Conservation (phyloP, 2,113 vertebrate species). For the Formicarius rufipectus region DNA sequence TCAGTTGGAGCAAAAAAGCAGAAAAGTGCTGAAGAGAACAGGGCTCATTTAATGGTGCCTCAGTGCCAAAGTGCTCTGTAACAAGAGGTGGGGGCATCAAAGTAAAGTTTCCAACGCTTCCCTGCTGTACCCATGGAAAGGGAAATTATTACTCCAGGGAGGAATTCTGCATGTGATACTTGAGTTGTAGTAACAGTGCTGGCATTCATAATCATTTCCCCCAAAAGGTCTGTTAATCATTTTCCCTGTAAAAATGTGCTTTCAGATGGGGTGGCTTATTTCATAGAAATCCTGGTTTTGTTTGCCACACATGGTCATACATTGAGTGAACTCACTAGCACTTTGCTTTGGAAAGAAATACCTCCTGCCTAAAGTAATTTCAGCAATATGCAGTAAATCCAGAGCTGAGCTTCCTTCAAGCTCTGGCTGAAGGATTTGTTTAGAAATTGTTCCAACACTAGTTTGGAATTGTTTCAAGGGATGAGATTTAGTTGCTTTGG, state of each 20-base stretch:
- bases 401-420: conserved; percentile 9
- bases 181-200: not conserved
- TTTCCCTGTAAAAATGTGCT: not conserved
- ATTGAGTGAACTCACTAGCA: not conserved
- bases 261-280: not conserved
- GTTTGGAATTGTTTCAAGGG: conserved; percentile 29
- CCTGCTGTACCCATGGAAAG: not conserved
- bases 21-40: not conserved
- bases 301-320: not conserved
- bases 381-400: conserved; percentile 25
- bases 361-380: not conserved
- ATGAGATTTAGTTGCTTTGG: conserved; percentile 19
- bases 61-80: not conserved
- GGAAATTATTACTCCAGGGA: conserved; percentile 12
- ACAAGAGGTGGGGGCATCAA: not conserved
- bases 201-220: conserved; percentile 6
- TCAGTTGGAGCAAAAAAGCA: not conserved
- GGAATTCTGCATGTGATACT: not conserved
- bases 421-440: conserved; percentile 52
- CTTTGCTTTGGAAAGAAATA: conserved; percentile 41
- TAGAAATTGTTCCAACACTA: conserved; percentile 16
- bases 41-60: not conserved
- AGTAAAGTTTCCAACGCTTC: conserved; percentile 2
- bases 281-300: not conserved
- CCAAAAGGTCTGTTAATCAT: conserved; percentile 19